Base-by-base conservation (phyloP, 2,888 invertebrate species). In the Lasioglossum pauxillum region DNA sequence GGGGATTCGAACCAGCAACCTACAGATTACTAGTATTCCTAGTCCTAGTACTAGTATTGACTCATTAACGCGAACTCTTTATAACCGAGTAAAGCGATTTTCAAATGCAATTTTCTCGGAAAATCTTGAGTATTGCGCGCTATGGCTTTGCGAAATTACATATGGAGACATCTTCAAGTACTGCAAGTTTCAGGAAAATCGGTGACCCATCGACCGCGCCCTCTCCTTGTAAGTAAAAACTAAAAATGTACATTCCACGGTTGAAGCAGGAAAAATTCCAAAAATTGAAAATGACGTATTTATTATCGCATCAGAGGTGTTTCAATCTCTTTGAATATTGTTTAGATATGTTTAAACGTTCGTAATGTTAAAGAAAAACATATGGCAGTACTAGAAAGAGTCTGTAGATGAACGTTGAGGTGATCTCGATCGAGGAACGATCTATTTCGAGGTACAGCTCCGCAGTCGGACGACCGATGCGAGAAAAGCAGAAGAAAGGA, bases 401-500 rank as follows among this genome's bases (percentile, higher is more conserved):
- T 3, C 10, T 16, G 5, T 31, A 10, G 23, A 23, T 23, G 8
- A 53, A 53, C 8, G 8, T 53, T 23, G 2, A 53, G 23, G 23
- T 23, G 53, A 23, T 49, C 49, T 23, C 23, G 49, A 53, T 53
- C 53, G 53, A 23, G 8, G 23, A 53, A 53, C 8, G 53, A 53
- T 53, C 53, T 31, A 31, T 31, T 64, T 4, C 12, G 8, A 19
- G 27, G 5, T 10, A 19, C 31, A 64, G 64, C 64, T 31, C 16
- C 16, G 31, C 31, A 7, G 2, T 14, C 31, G 14, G 60, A 31
- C 79, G 74, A 64, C 76, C 85, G 85, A 85, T 3, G 23, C 8
- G 8, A 60, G 35, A 27, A 38, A 23, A 41, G 41, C 74, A 44
- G 57, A 83, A 67, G 35, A 78, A 75, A 27, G 16, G 46, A 67